Percentiles rank a stretch among this genome's conserved stretches.
These are phyloP conservation scores for Lepidurus arcticus DNA, from an alignment of 1,140 invertebrate species.

Conservation along the genomic window DNA sequence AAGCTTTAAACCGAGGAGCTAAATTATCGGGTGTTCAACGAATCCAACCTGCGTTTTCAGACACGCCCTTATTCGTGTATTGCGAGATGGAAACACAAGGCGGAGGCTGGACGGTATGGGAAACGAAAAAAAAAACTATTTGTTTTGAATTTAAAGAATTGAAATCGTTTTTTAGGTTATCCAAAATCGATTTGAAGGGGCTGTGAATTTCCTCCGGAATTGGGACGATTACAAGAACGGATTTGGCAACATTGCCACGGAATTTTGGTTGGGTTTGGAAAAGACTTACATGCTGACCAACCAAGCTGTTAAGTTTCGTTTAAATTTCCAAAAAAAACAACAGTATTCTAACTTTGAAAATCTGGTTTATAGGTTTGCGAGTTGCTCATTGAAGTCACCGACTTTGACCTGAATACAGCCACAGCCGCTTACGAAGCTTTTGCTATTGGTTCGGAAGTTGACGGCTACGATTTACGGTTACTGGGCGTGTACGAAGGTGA, in stretches of 20 bases:
- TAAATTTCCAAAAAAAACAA: conserved; percentile 1
- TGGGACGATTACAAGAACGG: conserved; percentile 62
- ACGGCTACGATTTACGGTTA: conserved; percentile 57
- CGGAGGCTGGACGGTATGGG: conserved; percentile 86
- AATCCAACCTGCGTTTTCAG: conserved; percentile 40
- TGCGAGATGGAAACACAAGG: conserved; percentile 85
- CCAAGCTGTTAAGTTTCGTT: conserved; percentile 43
- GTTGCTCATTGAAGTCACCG: conserved; percentile 58
- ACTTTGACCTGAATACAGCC: conserved; percentile 51
- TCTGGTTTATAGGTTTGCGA: conserved; percentile 48
- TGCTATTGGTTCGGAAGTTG: conserved; percentile 55
- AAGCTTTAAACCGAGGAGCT: conserved; percentile 37
- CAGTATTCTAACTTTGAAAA: neutral
- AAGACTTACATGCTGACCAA: conserved; percentile 55
- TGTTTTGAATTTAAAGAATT: neutral
- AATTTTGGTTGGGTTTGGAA: conserved; percentile 59
- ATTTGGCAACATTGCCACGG: conserved; percentile 58
- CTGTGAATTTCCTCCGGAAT: conserved; percentile 55
- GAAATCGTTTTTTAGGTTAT: conserved; percentile 44
- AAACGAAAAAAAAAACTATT: neutral
- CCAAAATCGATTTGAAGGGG: conserved; percentile 56
- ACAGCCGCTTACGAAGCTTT: conserved; percentile 60
- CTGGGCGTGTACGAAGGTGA: conserved; percentile 56
- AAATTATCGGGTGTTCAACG: conserved; percentile 44
- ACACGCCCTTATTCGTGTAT: conserved; percentile 60